Percentiles rank a stretch among this genome's conserved stretches.
Conservation (phyloP, 2,888 invertebrate genomes). For the Onchidella celtica region DNA sequence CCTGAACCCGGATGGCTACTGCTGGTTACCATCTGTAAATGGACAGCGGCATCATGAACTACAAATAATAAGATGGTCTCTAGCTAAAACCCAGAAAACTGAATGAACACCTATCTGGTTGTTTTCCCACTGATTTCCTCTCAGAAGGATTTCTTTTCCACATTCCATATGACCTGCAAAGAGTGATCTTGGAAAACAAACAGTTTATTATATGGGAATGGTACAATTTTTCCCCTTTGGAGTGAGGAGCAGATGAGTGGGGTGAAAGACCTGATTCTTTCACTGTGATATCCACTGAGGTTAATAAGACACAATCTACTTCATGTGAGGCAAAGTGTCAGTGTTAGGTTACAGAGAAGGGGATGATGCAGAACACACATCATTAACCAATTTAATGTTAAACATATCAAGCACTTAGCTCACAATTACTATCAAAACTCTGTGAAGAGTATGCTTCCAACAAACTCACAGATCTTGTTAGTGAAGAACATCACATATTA, state of each 20-base stretch:
- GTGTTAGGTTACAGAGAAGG: background rate
- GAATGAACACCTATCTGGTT: no score
- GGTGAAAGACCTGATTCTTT: background rate
- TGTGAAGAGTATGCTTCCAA: conserved; percentile 3
- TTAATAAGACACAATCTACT: background rate
- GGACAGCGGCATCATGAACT: conserved; percentile 43
- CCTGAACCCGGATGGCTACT: conserved; percentile 55
- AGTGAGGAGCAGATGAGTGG: background rate
- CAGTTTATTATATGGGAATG: background rate
- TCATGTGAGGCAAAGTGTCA: background rate
- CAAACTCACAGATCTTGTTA: conserved; percentile 40
- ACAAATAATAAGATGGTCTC: background rate
- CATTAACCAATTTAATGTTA: no score
- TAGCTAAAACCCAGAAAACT: background rate
- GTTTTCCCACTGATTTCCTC: background rate
- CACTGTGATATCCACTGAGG: background rate
- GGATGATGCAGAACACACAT: no score
- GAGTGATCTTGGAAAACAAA: background rate
- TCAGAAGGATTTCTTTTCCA: background rate
- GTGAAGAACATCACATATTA: background rate
- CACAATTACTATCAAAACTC: no score
- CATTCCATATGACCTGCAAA: background rate
- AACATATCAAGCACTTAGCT: no score
- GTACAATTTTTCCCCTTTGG: background rate
- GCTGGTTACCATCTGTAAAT: conserved; percentile 60